Conservation (phyloP, 2,888 invertebrate species). For the Drosophila lacicola region DNA sequence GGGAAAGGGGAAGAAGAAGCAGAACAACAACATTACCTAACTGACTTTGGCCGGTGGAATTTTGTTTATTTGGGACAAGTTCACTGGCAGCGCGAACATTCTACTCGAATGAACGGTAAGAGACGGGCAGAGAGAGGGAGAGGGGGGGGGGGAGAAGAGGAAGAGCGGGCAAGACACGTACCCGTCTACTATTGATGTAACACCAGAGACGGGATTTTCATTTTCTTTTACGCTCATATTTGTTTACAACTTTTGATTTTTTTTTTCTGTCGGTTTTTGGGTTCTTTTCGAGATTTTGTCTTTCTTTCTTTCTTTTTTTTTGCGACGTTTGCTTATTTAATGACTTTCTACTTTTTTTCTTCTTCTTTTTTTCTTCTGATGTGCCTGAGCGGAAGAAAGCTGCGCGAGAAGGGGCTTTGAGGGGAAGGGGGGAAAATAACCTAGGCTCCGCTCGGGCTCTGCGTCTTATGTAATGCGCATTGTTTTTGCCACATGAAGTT, state of each 20-base stretch:
- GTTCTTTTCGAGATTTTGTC: conserved; percentile 14
- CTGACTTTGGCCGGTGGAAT: conserved; percentile 65
- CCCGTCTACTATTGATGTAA: conserved; percentile 33
- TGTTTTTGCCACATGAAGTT: conserved; percentile 18
- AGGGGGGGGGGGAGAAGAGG: background rate
- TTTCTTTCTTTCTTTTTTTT: conserved; percentile 39
- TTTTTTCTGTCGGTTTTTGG: conserved; percentile 40
- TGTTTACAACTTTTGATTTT: conserved; percentile 82
- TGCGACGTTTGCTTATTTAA: conserved; percentile 68
- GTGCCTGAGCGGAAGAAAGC: conserved; percentile 34
- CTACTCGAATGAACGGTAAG: conserved; percentile 37
- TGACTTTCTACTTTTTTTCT: conserved; percentile 73
- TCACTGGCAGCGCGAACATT: conserved; percentile 60
- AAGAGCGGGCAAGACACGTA: conserved; percentile 1
- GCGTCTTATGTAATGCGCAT: conserved; percentile 37
- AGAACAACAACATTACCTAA: conserved; percentile 51
- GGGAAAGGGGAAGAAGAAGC: no score
- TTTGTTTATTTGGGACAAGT: conserved; percentile 83
- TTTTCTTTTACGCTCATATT: conserved; percentile 81
- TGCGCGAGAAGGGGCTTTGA: background rate
- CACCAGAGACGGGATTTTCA: conserved; percentile 60
- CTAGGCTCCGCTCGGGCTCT: conserved; percentile 4
- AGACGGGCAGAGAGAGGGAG: conserved; percentile 6
- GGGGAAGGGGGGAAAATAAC: background rate
- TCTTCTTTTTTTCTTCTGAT: background rate